Evolutionary conservation across 2,113 vertebrate species (phyloP).

Genomic region (Oncorhynchus nerka): DNA sequence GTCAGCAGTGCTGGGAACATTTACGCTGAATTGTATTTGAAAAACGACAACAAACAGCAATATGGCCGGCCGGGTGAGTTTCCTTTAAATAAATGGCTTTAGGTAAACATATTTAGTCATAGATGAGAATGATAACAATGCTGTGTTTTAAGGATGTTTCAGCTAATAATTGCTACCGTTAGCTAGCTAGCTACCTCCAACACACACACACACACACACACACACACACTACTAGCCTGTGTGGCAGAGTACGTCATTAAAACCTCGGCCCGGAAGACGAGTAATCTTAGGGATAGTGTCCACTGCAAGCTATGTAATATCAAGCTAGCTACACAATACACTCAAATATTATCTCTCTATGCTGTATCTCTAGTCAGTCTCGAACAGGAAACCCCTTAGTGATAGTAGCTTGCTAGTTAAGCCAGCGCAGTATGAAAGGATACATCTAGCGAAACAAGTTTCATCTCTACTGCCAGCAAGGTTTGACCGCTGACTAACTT

Average conservation of each 20-base stretch:
- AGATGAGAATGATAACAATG: no score
- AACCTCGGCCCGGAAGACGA: constrained; percentile 60
- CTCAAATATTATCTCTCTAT: no score
- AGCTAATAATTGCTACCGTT: no score
- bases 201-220: no score
- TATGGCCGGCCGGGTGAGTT: constrained; percentile 67
- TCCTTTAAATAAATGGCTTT: neutral
- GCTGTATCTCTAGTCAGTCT: no score
- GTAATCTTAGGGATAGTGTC: constrained; percentile 14
- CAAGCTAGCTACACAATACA: no score
- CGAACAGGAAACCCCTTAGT: no score
- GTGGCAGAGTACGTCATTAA: constrained; percentile 55
- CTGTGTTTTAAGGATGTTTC: no score
- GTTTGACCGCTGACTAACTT: neutral
- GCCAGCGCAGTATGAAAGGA: neutral
- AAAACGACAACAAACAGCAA: constrained; percentile 22
- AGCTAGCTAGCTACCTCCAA: no score
- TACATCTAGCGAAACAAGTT: neutral
- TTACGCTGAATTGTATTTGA: constrained; percentile 28
- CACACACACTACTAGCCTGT: neutral
- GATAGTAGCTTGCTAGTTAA: neutral
- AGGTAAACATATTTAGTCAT: neutral
- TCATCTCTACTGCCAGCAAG: no score
- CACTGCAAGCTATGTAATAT: no score
- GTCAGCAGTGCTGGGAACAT: constrained; percentile 22